A percentile compares a stretch with the other conserved stretches of the same genome.
Evolutionary conservation across 2,113 vertebrate species (phyloP).

Genomic region (Takifugu flavidus): DNA sequence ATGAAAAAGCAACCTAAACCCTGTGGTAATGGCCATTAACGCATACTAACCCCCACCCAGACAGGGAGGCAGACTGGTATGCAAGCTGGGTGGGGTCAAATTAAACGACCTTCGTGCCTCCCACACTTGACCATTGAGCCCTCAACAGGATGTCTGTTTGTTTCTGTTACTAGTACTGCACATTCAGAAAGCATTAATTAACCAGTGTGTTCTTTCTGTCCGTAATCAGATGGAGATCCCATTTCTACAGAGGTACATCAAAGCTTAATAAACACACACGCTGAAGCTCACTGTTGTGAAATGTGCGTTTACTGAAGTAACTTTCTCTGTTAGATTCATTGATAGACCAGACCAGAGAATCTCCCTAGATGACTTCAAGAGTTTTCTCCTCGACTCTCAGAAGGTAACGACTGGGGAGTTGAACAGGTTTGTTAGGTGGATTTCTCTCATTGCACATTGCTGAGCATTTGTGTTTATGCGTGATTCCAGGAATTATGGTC

Average conservation of each 20-base stretch:
- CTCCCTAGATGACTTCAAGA: constrained; percentile 85
- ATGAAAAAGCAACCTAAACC: constrained; percentile 55
- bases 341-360: constrained; percentile 85
- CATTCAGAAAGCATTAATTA: constrained; percentile 18
- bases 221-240: constrained; percentile 85
- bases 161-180: background rate
- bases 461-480: constrained; percentile 14
- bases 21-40: constrained; percentile 69
- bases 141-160: constrained; percentile 28
- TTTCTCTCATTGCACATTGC: background rate
- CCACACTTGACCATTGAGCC: constrained; percentile 10
- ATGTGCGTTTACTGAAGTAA: constrained; percentile 3
- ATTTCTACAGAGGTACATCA: constrained; percentile 80
- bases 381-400: constrained; percentile 88
- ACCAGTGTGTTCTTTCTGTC: constrained; percentile 10
- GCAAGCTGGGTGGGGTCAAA: constrained; percentile 42
- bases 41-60: constrained; percentile 23
- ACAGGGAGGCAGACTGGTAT: constrained; percentile 32
- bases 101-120: constrained; percentile 62
- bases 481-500: constrained; percentile 88
- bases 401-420: constrained; percentile 72
- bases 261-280: background rate
- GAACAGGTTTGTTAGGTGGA: background rate
- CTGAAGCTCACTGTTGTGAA: background rate
- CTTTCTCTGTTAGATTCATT: constrained; percentile 71